These are phyloP conservation scores for Drosophila sucinea DNA, from an alignment of 1,140 invertebrate species.

Conservation along the genomic window DNA sequence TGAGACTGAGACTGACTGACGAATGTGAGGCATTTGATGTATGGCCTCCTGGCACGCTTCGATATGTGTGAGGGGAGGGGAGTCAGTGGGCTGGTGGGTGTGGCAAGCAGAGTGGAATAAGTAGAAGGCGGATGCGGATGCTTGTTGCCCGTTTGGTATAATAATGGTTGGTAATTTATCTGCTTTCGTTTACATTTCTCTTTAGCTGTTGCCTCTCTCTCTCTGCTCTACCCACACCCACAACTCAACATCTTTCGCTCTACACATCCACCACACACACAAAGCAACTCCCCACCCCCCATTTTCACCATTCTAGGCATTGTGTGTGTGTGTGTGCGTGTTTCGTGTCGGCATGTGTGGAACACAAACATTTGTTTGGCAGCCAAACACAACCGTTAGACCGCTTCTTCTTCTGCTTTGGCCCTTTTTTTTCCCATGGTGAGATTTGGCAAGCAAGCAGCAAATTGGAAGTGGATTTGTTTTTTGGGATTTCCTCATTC, in stretches of 20 bases:
- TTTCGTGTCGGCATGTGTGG: conserved; percentile 65
- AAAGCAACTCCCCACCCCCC: too few species aligned
- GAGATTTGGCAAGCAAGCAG: conserved; percentile 32
- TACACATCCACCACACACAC: too few species aligned
- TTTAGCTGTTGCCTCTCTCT: background rate
- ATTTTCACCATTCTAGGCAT: too few species aligned
- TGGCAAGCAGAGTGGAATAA: background rate
- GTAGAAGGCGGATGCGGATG: conserved; percentile 28
- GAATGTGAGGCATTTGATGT: conserved; percentile 66
- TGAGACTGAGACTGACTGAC: conserved; percentile 27
- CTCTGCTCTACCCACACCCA: too few species aligned
- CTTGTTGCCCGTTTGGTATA: conserved; percentile 63
- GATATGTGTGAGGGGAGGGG: conserved; percentile 25
- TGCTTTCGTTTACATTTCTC: conserved; percentile 78
- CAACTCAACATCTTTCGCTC: too few species aligned
- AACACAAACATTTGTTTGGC: conserved; percentile 75
- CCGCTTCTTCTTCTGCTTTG: background rate
- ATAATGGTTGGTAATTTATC: conserved; percentile 79
- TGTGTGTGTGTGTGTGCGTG: conserved; percentile 29
- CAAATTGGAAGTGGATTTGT: conserved; percentile 68
- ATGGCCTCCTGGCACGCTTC: conserved; percentile 62
- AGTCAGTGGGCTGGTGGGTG: background rate
- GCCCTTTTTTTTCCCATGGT: background rate
- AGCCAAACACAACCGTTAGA: conserved; percentile 37
- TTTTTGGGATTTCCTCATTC: conserved; percentile 35